Base-by-base conservation (phyloP, 2,888 invertebrate species). In the Archips crataeganus region DNA sequence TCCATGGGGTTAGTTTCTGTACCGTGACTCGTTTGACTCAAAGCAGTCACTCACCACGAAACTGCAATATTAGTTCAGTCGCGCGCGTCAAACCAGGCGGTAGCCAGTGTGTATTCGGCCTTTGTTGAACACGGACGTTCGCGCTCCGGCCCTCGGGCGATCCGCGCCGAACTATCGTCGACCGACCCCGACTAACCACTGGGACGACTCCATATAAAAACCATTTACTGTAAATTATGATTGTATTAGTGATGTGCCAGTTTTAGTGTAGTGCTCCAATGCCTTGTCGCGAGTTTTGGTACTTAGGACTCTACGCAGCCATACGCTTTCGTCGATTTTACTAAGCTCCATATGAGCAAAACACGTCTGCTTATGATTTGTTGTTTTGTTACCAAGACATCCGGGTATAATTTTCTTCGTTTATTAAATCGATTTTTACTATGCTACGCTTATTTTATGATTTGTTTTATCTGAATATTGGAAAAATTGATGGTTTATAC, bases 371-470 rank as follows among this genome's bases (percentile, higher is more conserved):
- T 91, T 90, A 87, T 86, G 84, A 87, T 90, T 92, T 90, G 90
- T 92, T 92, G 90, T 93, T 92, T 90, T 91, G 91, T 91, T 91
- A 82, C 89, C 85, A 88, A 90, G 90, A 91, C 90, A 91, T 91
- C 91, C 90, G 91, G 89, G 89, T 90, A 79, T 87, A 59, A 85
- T 86, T 84, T 82, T 78, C 77, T 81, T 81, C 77, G 68, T 78
- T 77, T 82, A 80, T 84, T 80, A 81, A 78, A 76, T 83, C 73
- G 76, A 82, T 82, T 68, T 11, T 9, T 65, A 65, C 51, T 36
- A 11, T 13, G 49, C n/a, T 49, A 47, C 32, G 32, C 13, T 47
- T 9, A 3, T 5, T 34, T 23, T 11, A 42, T 10, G 13, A 23
- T 36, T 57, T 51, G 34, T 66, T 47, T 36, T n/a, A 23, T 45